Base-by-base conservation (phyloP, 2,113 vertebrate genomes). In the Podilymbus podiceps region DNA sequence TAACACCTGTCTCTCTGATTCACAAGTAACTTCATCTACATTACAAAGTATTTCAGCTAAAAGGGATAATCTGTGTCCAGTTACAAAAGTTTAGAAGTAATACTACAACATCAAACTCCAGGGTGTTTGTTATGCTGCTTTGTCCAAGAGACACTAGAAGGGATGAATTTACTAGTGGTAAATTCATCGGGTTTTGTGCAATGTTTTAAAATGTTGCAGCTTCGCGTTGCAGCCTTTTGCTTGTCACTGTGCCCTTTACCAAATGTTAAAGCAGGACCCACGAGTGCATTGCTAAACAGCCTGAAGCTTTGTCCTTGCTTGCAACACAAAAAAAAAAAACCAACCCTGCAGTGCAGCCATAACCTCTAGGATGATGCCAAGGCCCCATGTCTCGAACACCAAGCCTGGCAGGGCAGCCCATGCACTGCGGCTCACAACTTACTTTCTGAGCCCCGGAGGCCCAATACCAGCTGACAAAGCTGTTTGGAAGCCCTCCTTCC, bases 21-120 rank as follows among this genome's bases (percentile, higher is more conserved):
- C 55, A 93, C 79, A 94, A 93, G 46, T 28, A 66, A 24, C 24
- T 79, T 92, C 35, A 38, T 90, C 74, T 85, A 31, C 58, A 58
- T 88, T 73, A 62, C 42, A 42, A 88, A 91, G n/a, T 89, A 49
- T 91, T 94, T 87, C 69, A 88, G 49, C 46, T 59, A 69, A 77
- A 83, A 83, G 19, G 42, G 49, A 28, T 88, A 79, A 77, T 91
- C 78, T 85, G 2, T 33, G 47, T 25, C 1, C 5, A 62, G n/a
- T 88, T 79, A 77, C 53, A 90, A 62, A 53, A 66, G 28, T 9
- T 93, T 85, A 90, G 82, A 58, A 85, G 55, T 40, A 91, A 69
- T 89, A 79, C 62, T 18, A 38, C n/a, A 67, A 13, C 38, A 18
- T 44, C 58, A 90, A 94, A 83, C 67, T 85, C 22, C 12, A 11